A percentile compares a stretch with the other conserved stretches of the same genome.
Conservation (phyloP, 2,113 vertebrate genomes). For the Odontophorus gujanensis region DNA sequence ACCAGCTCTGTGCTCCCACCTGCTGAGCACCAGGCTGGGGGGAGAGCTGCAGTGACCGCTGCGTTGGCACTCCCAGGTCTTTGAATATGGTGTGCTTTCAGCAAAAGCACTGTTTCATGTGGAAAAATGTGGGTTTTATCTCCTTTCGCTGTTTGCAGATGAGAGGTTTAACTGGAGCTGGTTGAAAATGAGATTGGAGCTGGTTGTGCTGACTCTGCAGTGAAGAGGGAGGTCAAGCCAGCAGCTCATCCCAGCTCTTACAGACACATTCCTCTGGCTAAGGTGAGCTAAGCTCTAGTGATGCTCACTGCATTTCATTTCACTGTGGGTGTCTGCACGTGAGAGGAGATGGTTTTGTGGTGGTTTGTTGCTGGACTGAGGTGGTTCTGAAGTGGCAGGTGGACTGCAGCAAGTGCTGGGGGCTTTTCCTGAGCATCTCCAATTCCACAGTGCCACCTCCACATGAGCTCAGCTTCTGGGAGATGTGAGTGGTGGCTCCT, state of each 20-base stretch:
- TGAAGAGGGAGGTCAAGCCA: neutral
- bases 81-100: neutral
- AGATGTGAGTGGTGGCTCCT: neutral
- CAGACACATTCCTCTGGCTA: accelerated
- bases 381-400: neutral
- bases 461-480: neutral
- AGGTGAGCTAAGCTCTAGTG: neutral
- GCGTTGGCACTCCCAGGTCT: neutral
- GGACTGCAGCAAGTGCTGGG: neutral
- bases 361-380: neutral
- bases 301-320: neutral
- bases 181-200: neutral
- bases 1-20: neutral
- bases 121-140: neutral
- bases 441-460: neutral
- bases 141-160: neutral
- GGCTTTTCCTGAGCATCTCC: neutral
- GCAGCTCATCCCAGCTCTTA: neutral
- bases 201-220: neutral
- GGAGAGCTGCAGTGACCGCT: neutral
- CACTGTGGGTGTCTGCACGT: neutral
- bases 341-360: neutral
- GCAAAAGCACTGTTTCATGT: neutral
- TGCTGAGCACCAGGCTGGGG: neutral
- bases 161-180: neutral